Evolutionary conservation across 2,888 invertebrate species (phyloP), one percentile per base, ranked within the genome.

Genomic region (Meandrusa payeni): DNA sequence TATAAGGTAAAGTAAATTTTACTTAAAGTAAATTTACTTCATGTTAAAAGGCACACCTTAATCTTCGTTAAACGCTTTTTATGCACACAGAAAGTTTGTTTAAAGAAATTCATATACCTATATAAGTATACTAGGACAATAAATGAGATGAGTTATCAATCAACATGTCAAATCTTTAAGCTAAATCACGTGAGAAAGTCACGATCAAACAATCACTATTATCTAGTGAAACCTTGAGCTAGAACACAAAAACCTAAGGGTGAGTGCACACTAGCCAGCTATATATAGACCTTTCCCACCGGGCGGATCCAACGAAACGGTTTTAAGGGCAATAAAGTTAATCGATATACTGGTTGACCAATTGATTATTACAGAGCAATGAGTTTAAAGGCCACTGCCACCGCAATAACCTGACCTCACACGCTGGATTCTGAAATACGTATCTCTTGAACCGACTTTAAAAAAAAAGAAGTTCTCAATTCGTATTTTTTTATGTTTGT

Each of bases 201-300:
- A 20, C 26, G 32, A 17, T 11, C 32, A 41, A 28, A 26, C 5
- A 33, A 11, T 4, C 22, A 20, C 23, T 48, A n/a, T 34, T 13
- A n/a, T n/a, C 3, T 28, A 34, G 31, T 42, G 36, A 32, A 37
- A 46, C 28, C 41, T 26, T 32, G 19, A 31, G 10, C 9, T 10
- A 15, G 28, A 28, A 15, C 19, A 22, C 37, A 11, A 36, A 46
- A 57, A 56, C 61, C 59, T 66, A 56, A 57, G 66, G 72, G 70
- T 71, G 68, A 64, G 64, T 50, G 62, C 45, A 64, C 61, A 60
- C 67, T 57, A 51, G 58, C 32, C 37, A 46, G 61, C 75, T 86
- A 83, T 80, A 81, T 76, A 79, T 85, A 83, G 79, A 70, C 50
- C 59, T 61, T 60, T 63, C 61, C 59, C 56, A 58, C 65, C 61